Base-by-base conservation (phyloP, 2,888 invertebrate species). In the Gisinianus flammeolus region DNA sequence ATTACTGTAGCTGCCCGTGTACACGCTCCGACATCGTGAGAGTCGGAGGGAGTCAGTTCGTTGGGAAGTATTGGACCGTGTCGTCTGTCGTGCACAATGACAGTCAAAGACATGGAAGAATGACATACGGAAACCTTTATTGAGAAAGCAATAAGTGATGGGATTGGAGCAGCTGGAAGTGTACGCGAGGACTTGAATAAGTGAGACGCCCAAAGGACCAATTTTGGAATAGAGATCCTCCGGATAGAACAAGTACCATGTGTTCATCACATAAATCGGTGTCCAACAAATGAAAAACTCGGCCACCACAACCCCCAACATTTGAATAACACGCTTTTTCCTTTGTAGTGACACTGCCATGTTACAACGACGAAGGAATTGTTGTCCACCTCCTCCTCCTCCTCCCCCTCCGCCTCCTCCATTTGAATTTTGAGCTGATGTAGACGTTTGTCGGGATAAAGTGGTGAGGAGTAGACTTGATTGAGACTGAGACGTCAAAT, bases 101-200 rank as follows among this genome's bases (percentile, higher is more conserved):
- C 91, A 90, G 28, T 89, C 88, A 85, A 91, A 91, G 52, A 90
- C 88, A 79, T 89, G 88, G 76, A 90, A 86, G 85, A 92, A 91
- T 8, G 90, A 90, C 82, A 90, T 90, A n/a, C 91, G 87, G 86
- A 91, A 91, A 79, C 90, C 90, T 26, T 62, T 62, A 87, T 95
- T 96, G 94, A 96, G 94, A 88, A 96, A 95, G 88, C 95, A 95
- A 87, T 95, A 96, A 0, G 95, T 96, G 85, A 96, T 94, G 0
- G 95, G 95, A 86, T 96, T 96, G 87, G 93, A 94, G 87, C 94
- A 95, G 8, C 93, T 92, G 0, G 93, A 93, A 73, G 93, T 91
- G 86, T 94, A 95, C 0, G 94, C 93, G 72, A 95, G 86, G 31
- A 95, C 89, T 81, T 94, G 94, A 0, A 94, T 89, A 4, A 91